These are phyloP conservation scores for Eristalis tenax DNA, from an alignment of 2,888 invertebrate species.

Conservation along the genomic window DNA sequence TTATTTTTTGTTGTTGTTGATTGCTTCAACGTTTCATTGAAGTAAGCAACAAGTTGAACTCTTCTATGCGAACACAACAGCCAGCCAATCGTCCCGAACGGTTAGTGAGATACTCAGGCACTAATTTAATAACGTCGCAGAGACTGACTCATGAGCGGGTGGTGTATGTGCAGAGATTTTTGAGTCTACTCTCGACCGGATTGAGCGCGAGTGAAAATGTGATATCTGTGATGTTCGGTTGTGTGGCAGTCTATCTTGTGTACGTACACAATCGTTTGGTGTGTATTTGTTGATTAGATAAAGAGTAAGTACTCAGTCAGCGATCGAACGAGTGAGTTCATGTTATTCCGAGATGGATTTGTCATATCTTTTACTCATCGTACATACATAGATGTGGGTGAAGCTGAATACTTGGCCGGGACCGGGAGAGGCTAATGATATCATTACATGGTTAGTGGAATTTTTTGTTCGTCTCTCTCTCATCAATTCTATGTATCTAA, in stretches of 20 bases:
- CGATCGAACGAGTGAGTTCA: background rate
- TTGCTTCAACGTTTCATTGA: constrained; percentile 25
- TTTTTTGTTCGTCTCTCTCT: background rate
- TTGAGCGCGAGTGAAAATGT: constrained; percentile 29
- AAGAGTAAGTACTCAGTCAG: background rate
- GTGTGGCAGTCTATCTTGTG: background rate
- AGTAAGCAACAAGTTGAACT: constrained; percentile 30
- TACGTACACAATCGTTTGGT: background rate
- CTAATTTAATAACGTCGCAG: constrained; percentile 18
- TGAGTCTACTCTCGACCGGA: constrained; percentile 16
- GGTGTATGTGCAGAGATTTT: constrained; percentile 8
- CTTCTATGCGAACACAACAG: constrained; percentile 4
- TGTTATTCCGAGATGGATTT: constrained; percentile 39
- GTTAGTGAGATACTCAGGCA: constrained; percentile 56
- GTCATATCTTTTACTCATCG: constrained; percentile 17
- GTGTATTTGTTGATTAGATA: constrained; percentile 60
- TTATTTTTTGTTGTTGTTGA: constrained; percentile 1
- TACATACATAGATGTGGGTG: constrained; percentile 17
- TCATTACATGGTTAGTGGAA: constrained; percentile 24
- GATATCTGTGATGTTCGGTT: background rate
- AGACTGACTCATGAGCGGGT: constrained; percentile 47
- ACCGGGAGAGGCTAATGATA: constrained; percentile 38
- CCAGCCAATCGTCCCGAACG: constrained; percentile 51
- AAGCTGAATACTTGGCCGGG: background rate
- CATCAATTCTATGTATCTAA: background rate